phyloP scores from a whole-genome alignment of 1,140 invertebrate genomes.

The Caenorhabditis remanei region DNA sequence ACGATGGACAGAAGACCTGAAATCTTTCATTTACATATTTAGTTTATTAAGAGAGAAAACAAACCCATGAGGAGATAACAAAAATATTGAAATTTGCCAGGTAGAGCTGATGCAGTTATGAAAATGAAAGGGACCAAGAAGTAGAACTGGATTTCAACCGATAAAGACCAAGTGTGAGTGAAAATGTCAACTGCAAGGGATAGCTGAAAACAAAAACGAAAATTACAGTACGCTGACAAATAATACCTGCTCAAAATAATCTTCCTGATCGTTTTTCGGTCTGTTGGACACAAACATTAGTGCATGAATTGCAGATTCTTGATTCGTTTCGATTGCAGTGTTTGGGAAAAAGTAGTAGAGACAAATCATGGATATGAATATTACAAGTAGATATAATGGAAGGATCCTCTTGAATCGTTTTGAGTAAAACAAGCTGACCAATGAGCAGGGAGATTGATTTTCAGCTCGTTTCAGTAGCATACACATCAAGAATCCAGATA shows the following conservation, averaged over 20 bases:
- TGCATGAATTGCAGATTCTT: neutral
- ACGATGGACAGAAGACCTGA: neutral
- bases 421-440: neutral
- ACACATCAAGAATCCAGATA: conserved; percentile 8
- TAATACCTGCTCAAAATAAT: neutral
- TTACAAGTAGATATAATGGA: neutral
- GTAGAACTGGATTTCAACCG: conserved; percentile 55
- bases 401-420: conserved; percentile 2
- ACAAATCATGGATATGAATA: neutral
- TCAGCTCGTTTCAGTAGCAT: neutral
- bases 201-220: conserved; percentile 2
- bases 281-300: conserved; percentile 8
- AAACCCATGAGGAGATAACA: neutral
- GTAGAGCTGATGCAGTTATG: neutral
- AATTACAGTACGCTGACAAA: too few relatives aligned
- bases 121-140: conserved; percentile 49
- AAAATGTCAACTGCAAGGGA: conserved; percentile 29
- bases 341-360: neutral
- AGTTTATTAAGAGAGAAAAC: neutral
- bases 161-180: conserved; percentile 48
- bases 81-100: neutral
- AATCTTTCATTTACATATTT: neutral
- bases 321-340: neutral
- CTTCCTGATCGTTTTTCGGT: neutral
- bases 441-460: neutral